These are phyloP conservation scores for Apogon talboti DNA, from an alignment of 2,797 vertebrate genomes.

Conservation along the genomic window DNA sequence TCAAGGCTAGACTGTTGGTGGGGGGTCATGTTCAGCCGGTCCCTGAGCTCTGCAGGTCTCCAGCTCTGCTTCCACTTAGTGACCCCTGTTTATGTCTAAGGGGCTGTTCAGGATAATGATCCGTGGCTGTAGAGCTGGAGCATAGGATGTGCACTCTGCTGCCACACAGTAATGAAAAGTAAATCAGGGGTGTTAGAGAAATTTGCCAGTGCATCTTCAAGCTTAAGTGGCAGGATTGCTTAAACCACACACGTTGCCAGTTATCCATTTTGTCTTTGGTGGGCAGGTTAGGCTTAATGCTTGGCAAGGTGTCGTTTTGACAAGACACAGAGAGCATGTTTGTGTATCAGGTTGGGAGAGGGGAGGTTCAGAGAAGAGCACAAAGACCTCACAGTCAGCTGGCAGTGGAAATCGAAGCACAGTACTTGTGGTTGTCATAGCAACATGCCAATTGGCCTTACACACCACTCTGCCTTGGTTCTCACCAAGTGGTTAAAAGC, in stretches of 20 bases:
- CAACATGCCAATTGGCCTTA: slow-evolving; percentile 63
- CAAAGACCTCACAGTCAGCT: slow-evolving; percentile 74
- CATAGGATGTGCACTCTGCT: slow-evolving; percentile 51
- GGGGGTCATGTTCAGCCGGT: slow-evolving; percentile 25
- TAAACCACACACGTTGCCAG: slow-evolving; percentile 51
- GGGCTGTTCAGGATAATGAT: slow-evolving; percentile 54
- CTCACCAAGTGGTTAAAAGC: slow-evolving; percentile 49
- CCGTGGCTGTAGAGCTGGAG: slow-evolving; percentile 28
- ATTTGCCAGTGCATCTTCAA: slow-evolving; percentile 35
- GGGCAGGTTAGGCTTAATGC: slow-evolving; percentile 28
- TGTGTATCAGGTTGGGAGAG: slow-evolving; percentile 22
- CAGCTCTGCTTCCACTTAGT: slow-evolving; percentile 6
- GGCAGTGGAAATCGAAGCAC: slow-evolving; percentile 71
- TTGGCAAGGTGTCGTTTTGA: slow-evolving; percentile 32
- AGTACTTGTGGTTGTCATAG: slow-evolving; percentile 72
- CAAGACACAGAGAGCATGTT: slow-evolving; percentile 47
- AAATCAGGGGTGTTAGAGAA: slow-evolving; percentile 68
- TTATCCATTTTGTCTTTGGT: slow-evolving; percentile 28
- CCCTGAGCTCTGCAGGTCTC: slow-evolving; percentile 35
- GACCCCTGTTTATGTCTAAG: slow-evolving; percentile 28
- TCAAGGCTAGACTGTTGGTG: slow-evolving; percentile 2
- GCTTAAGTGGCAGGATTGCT: slow-evolving; percentile 59
- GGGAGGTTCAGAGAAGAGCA: slow-evolving; percentile 49
- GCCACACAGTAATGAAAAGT: slow-evolving; percentile 59
- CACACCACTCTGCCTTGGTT: slow-evolving; percentile 32